A percentile compares a stretch with the other conserved stretches of the same genome.
phyloP scores from a whole-genome alignment of 2,797 vertebrate species.

The Betta splendens region DNA sequence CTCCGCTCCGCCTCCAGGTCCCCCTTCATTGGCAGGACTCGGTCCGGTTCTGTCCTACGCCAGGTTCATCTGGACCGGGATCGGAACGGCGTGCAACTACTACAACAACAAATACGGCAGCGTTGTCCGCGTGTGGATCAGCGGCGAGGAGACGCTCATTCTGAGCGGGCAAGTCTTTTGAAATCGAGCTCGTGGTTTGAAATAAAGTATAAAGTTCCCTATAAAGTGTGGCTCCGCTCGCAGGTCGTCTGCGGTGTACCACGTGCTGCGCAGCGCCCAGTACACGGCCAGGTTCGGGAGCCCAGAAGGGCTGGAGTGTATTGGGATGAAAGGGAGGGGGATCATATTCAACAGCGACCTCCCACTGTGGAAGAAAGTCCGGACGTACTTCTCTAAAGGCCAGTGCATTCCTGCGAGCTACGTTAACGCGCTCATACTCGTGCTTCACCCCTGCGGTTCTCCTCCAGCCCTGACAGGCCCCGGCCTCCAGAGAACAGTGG shows the following conservation, averaged over 20 bases:
- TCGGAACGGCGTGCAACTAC: conserved; percentile 93
- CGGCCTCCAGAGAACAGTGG: conserved; percentile 84
- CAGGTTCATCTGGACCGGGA: conserved; percentile 94
- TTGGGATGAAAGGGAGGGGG: conserved; percentile 94
- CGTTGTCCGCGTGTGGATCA: conserved; percentile 92
- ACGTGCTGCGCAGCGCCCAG: conserved; percentile 88
- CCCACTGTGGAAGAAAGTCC: conserved; percentile 86
- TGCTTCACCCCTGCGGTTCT: not conserved
- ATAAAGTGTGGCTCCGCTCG: conserved; percentile 8
- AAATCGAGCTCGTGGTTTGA: not conserved
- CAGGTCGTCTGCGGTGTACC: conserved; percentile 90
- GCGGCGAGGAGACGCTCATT: conserved; percentile 92
- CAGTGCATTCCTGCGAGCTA: conserved; percentile 43
- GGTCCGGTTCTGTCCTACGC: conserved; percentile 89
- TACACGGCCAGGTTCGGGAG: conserved; percentile 92
- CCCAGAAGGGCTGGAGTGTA: conserved; percentile 86
- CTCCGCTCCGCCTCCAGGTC: conserved; percentile 79
- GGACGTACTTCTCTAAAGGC: conserved; percentile 93
- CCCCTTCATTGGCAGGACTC: conserved; percentile 87
- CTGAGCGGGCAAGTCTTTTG: conserved; percentile 86
- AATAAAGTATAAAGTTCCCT: too few species aligned
- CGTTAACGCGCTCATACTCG: too few species aligned
- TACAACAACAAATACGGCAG: conserved; percentile 93
- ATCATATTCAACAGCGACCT: conserved; percentile 95
- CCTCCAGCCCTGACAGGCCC: conserved; percentile 90